A percentile compares a stretch with the other conserved stretches of the same genome.
Evolutionary conservation across 2,113 vertebrate species (phyloP).

Genomic region (Onychorhynchus coronatus): DNA sequence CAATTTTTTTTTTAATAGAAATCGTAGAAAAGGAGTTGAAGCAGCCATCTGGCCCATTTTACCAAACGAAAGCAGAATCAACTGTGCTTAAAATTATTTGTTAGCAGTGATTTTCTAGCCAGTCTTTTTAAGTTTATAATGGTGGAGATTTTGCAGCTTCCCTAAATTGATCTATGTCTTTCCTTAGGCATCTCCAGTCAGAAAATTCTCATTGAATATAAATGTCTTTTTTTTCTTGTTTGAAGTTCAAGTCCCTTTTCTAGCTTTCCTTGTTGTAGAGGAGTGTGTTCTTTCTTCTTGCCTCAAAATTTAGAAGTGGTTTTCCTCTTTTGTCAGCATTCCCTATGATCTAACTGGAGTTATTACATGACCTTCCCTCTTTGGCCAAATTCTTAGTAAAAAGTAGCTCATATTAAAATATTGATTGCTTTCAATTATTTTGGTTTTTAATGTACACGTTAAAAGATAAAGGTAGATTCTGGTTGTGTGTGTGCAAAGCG

Average conservation of each 20-base stretch:
- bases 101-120: not conserved
- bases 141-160: not conserved
- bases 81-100: not conserved
- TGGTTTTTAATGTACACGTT: not conserved
- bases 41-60: not conserved
- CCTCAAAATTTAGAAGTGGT: not conserved
- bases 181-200: not conserved
- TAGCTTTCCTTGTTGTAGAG: not conserved
- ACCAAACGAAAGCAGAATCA: not conserved
- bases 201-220: not conserved
- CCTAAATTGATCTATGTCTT: not conserved
- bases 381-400: not conserved
- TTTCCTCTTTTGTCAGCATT: not conserved
- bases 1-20: not conserved
- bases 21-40: not conserved
- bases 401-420: not conserved
- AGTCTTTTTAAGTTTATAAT: not conserved
- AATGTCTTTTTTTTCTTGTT: not conserved
- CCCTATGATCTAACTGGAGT: not conserved
- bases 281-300: not conserved
- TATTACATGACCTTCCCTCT: not conserved
- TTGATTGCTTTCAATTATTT: not conserved
- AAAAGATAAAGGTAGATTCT: not conserved
- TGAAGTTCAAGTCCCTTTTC: not conserved
- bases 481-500: not conserved